Percentiles rank a stretch among this genome's conserved stretches.
Conservation (phyloP, 1,140 invertebrate genomes). For the Aradophagus sp. region DNA sequence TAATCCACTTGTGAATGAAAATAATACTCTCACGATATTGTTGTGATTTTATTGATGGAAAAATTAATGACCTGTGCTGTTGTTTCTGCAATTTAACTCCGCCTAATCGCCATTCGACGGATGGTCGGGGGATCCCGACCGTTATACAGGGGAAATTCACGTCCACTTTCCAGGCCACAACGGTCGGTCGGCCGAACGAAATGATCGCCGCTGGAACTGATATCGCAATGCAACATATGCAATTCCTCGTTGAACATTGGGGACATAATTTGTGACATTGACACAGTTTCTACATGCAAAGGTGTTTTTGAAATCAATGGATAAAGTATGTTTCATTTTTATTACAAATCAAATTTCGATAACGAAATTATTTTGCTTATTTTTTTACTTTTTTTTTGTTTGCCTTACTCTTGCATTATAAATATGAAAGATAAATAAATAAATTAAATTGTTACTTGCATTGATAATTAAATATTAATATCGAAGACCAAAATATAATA, state of each 20-base stretch:
- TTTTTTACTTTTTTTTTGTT: no score
- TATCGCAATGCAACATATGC: constrained; percentile 23
- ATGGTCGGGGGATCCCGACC: constrained; percentile 77
- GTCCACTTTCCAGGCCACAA: constrained; percentile 76
- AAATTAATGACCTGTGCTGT: constrained; percentile 60
- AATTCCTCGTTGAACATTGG: constrained; percentile 7
- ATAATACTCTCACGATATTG: no score
- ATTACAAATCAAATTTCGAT: no score
- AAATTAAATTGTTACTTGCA: no score
- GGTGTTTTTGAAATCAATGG: no score
- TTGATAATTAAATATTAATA: no score
- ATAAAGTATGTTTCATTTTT: no score
- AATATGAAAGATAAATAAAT: no score
- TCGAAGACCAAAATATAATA: no score
- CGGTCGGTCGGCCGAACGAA: constrained; percentile 77
- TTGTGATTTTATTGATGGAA: constrained; percentile 1
- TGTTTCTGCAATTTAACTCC: constrained; percentile 69
- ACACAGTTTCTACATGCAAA: background rate
- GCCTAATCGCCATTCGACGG: constrained; percentile 74
- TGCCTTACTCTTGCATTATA: no score
- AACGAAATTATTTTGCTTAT: no score
- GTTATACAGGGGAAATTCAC: constrained; percentile 77
- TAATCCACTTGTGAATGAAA: no score
- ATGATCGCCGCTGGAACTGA: constrained; percentile 79
- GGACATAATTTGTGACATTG: constrained; percentile 6